phyloP scores from a whole-genome alignment of 2,113 vertebrate species.

The Psephotus haematonotus region DNA sequence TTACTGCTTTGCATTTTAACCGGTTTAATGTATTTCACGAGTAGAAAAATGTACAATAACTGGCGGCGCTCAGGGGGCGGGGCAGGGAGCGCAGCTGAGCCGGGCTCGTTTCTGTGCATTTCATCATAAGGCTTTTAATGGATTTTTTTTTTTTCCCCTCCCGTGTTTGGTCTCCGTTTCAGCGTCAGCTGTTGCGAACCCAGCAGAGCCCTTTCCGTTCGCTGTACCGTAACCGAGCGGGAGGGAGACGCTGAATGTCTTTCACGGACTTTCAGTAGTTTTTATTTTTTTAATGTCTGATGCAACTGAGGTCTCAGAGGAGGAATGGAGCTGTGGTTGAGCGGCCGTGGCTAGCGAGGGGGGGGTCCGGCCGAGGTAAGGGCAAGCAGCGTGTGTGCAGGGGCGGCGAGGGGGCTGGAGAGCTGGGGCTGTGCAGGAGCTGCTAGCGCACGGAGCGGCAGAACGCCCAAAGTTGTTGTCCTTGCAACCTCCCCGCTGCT shows the following conservation, averaged over 20 bases:
- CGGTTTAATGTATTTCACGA: slow-evolving; percentile 45
- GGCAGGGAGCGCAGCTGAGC: slow-evolving; percentile 65
- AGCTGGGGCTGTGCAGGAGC: not conserved
- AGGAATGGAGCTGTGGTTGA: slow-evolving; percentile 41
- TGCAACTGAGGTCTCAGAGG: slow-evolving; percentile 14
- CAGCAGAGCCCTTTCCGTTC: not conserved
- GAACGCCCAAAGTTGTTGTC: not conserved
- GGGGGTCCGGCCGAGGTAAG: slow-evolving; percentile 27
- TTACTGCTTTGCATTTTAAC: slow-evolving; percentile 47
- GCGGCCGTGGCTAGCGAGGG: slow-evolving; percentile 24
- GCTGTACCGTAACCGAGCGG: not conserved
- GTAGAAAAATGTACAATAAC: slow-evolving; percentile 46
- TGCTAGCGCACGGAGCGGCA: not conserved
- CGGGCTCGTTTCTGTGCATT: slow-evolving; percentile 51
- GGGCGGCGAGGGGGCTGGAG: not conserved
- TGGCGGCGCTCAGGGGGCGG: slow-evolving; percentile 55
- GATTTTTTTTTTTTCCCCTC: not conserved
- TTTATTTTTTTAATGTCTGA: slow-evolving; percentile 11
- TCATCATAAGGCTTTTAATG: slow-evolving; percentile 61
- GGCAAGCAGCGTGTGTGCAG: not conserved
- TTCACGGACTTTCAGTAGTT: not conserved
- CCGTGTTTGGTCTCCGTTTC: not conserved
- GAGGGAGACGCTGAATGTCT: not conserved
- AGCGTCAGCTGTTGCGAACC: slow-evolving; percentile 44
- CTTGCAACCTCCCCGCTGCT: not conserved